phyloP scores from a whole-genome alignment of 30 jellyfish, hydroid and myxozoan species.

The Aurelia coerulea region DNA sequence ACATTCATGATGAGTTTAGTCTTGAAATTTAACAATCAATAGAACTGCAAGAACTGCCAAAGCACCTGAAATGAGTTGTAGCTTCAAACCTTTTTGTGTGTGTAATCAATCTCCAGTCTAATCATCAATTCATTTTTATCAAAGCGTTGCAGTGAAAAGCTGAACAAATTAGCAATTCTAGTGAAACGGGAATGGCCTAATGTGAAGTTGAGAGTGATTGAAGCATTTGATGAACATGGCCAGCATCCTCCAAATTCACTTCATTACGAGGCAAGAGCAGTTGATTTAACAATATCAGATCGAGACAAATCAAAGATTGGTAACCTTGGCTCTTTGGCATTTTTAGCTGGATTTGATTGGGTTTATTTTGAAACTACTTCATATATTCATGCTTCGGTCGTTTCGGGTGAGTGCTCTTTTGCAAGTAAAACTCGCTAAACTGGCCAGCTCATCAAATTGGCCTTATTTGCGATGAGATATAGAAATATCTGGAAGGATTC shows the following conservation, averaged over 20 bases:
- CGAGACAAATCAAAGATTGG: slow-evolving; percentile 64
- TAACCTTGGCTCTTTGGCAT: slow-evolving; percentile 58
- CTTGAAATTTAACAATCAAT: no score
- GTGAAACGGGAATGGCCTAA: slow-evolving; percentile 75
- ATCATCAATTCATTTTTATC: neutral
- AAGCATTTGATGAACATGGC: slow-evolving; percentile 71
- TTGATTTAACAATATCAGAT: slow-evolving; percentile 71
- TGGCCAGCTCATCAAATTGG: neutral
- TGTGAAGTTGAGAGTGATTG: slow-evolving; percentile 67
- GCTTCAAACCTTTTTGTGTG: no score
- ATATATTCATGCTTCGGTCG: slow-evolving; percentile 62
- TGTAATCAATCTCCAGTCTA: no score
- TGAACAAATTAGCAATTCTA: slow-evolving; percentile 47
- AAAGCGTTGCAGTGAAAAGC: slow-evolving; percentile 64
- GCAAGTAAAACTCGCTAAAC: neutral
- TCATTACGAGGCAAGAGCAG: slow-evolving; percentile 84
- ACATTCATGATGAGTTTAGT: no score
- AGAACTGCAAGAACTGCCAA: no score
- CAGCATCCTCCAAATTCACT: slow-evolving; percentile 73
- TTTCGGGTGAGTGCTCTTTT: slow-evolving; percentile 24
- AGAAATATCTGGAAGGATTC: neutral
- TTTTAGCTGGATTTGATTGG: slow-evolving; percentile 69
- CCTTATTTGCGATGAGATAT: neutral
- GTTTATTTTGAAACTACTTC: slow-evolving; percentile 57
- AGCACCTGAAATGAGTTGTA: no score